Evolutionary conservation across 2,888 invertebrate genomes (phyloP), one percentile per base, ranked within the genome.

Genomic region (Thymelicus acteon): DNA sequence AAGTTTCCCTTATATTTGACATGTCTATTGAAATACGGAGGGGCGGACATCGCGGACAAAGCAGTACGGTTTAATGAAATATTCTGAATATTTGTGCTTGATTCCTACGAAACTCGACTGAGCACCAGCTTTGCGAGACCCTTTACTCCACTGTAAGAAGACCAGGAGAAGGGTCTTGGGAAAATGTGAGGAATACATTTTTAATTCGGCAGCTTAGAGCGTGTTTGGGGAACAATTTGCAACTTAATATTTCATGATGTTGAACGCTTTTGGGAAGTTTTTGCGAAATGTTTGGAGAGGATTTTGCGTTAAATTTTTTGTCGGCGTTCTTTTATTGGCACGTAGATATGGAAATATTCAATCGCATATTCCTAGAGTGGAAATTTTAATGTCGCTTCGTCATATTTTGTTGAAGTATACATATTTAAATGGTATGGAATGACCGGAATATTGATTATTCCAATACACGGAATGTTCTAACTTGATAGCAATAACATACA

Each of bases 11-110:
- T 64, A 70, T 68, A 68, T 70, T 64, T 70, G 70, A 70, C 64
- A 64, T 64, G 70, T 70, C 70, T 70, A 70, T 70, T 70, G 64
- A 70, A 70, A 70, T 64, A 70, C 60, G 2, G 70, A 70, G 71
- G 71, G 71, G 65, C 65, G 71, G 54, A 58, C 37, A 58, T 31
- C n/a, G 19, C 71, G 60, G 65, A 64, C 64, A 71, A 65, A 60
- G 65, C 68, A 78, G 78, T 75, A 79, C 79, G 73, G 77, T 79
- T 78, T 88, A 89, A 91, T 91, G 89, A 91, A 92, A 91, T 91
- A 91, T 88, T 90, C 87, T 82, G 87, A 86, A 91, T 91, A 91
- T 88, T 88, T 90, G 86, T 87, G 86, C 88, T 87, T 87, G 88
- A 90, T 89, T 89, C 81, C 81, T 80, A 81, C 80, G 19, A 58